These are phyloP conservation scores for Pachyseris speciosa DNA, from an alignment of 64 coral and sea anemone genomes.

Conservation along the genomic window DNA sequence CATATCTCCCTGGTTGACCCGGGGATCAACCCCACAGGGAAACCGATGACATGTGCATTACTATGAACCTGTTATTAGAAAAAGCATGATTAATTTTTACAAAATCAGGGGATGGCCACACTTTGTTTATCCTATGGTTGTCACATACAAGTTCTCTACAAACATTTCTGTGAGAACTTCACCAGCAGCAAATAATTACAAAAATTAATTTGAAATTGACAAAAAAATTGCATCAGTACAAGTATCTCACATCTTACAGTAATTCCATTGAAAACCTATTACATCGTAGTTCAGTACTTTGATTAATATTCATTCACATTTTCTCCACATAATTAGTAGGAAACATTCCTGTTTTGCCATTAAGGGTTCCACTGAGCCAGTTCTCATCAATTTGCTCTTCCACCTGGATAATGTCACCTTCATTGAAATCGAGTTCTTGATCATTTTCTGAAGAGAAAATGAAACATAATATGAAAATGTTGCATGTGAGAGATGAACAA, in stretches of 20 bases:
- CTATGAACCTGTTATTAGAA: too few relatives aligned
- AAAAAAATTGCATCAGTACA: neutral
- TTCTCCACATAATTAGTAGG: slow-evolving; percentile 92
- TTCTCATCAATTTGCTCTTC: slow-evolving; percentile 91
- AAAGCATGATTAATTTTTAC: too few relatives aligned
- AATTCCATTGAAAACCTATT: slow-evolving; percentile 3
- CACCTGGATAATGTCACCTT: slow-evolving; percentile 86
- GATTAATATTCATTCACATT: slow-evolving; percentile 21
- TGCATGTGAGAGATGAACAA: too few relatives aligned
- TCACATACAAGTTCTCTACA: too few relatives aligned
- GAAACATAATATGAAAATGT: neutral
- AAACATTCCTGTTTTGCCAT: slow-evolving; percentile 87
- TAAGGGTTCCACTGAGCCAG: slow-evolving; percentile 83
- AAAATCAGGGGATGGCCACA: too few relatives aligned
- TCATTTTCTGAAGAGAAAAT: slow-evolving; percentile 86
- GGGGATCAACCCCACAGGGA: too few relatives aligned
- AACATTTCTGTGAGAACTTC: too few relatives aligned
- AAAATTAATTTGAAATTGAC: neutral
- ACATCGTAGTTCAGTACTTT: too few relatives aligned
- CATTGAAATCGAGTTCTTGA: slow-evolving; percentile 89
- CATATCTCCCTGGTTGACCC: too few relatives aligned
- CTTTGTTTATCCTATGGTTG: too few relatives aligned
- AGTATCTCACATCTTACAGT: neutral
- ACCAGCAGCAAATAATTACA: neutral
- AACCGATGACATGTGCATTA: too few relatives aligned